Percentiles rank a stretch among this genome's conserved stretches.
These are phyloP conservation scores for Phalacrocorax pelagicus DNA, from an alignment of 2,113 vertebrate genomes.

Conservation along the genomic window DNA sequence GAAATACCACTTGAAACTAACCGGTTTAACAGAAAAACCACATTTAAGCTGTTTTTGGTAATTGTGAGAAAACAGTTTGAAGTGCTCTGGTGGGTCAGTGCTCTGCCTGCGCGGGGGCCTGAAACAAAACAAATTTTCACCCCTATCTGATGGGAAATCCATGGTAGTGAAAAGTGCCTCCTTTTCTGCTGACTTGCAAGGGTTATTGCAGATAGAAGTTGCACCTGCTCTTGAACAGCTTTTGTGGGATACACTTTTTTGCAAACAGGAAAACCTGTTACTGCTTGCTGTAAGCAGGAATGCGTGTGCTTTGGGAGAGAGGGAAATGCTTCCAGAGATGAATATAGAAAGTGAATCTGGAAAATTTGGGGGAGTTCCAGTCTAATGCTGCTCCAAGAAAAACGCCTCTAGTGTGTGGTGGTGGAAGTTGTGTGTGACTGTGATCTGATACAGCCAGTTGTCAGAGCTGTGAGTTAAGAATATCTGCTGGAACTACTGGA, in stretches of 20 bases:
- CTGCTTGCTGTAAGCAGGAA: not conserved
- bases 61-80: not conserved
- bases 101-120: not conserved
- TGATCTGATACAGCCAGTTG: not conserved
- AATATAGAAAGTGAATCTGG: not conserved
- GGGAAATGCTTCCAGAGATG: not conserved
- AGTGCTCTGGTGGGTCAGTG: not conserved
- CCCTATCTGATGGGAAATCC: not conserved
- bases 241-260: not conserved
- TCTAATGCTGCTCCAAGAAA: not conserved
- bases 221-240: not conserved
- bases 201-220: not conserved
- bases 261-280: not conserved
- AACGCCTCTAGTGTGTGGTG: accelerated
- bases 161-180: not conserved
- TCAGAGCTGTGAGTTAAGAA: not conserved
- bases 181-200: not conserved
- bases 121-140: not conserved
- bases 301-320: not conserved
- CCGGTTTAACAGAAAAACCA: not conserved
- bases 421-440: not conserved
- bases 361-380: not conserved
- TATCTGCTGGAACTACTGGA: not conserved
- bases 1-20: not conserved
- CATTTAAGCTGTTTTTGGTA: not conserved